phyloP scores from a whole-genome alignment of 2,797 vertebrate species.

The Heterohyrax brucei region DNA sequence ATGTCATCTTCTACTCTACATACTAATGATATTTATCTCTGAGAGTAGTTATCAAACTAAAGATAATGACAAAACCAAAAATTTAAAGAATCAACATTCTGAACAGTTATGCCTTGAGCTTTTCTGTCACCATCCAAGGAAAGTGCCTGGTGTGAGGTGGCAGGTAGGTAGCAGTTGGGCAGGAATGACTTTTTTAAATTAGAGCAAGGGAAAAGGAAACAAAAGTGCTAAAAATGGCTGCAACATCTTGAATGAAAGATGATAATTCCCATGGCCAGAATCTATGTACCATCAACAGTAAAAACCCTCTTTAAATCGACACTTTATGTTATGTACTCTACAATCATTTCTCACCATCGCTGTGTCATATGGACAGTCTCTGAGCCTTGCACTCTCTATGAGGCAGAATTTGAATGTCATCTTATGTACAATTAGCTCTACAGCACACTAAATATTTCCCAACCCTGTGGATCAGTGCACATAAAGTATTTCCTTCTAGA shows the following conservation, averaged over 20 bases:
- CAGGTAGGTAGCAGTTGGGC: fast-evolving
- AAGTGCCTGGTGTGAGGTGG: fast-evolving
- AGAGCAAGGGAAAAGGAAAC: not conserved
- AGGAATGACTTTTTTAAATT: not conserved
- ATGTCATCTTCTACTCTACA: not conserved
- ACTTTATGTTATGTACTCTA: not conserved
- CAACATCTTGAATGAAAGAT: not conserved
- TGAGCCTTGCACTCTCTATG: no score
- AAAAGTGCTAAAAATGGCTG: not conserved
- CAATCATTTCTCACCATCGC: fast-evolving
- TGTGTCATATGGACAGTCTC: not conserved
- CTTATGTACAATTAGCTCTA: not conserved
- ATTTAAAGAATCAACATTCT: not conserved
- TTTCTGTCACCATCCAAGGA: not conserved
- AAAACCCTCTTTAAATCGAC: not conserved
- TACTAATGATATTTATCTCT: not conserved
- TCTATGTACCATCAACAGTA: not conserved
- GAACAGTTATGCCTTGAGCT: fast-evolving
- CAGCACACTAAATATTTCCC: not conserved
- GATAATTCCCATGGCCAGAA: no score
- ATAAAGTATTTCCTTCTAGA: not conserved
- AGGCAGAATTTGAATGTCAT: not conserved
- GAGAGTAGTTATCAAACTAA: not conserved
- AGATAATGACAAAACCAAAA: not conserved
- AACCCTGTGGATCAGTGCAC: not conserved